Evolutionary conservation across 2,797 vertebrate species (phyloP).

Genomic region (Florisuga fusca): DNA sequence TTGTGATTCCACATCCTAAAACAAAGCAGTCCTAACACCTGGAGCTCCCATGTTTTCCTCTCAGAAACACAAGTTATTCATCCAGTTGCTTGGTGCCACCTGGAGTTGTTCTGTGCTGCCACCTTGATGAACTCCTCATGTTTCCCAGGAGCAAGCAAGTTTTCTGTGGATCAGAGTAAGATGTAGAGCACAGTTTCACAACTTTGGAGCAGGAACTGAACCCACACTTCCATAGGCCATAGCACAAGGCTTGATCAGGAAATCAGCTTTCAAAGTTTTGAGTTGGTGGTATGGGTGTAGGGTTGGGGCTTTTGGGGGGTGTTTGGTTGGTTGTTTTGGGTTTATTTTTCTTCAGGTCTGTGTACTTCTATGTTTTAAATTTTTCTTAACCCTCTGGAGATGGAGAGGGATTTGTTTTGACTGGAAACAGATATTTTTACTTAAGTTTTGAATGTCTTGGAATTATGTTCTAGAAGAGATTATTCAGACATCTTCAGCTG

Average conservation of each 20-base stretch:
- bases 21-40: background rate
- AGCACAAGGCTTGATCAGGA: background rate
- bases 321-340: background rate
- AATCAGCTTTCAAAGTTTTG: background rate
- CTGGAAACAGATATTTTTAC: conserved; percentile 43
- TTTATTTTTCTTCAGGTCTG: background rate
- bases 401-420: conserved; percentile 30
- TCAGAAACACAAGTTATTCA: background rate
- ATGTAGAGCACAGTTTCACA: background rate
- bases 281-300: rapidly evolving
- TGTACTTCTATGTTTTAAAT: background rate
- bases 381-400: background rate
- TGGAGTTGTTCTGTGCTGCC: background rate
- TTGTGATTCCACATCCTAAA: background rate
- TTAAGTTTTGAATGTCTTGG: background rate
- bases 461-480: background rate
- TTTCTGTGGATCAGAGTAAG: background rate
- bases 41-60: background rate
- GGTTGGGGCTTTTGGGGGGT: too few species aligned
- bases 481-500: background rate
- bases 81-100: background rate
- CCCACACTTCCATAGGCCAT: rapidly evolving
- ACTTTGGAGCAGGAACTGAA: background rate
- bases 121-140: background rate
- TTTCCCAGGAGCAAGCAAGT: background rate